Conservation (phyloP, 2,797 vertebrate genomes). For the Pogoniulus pusillus region DNA sequence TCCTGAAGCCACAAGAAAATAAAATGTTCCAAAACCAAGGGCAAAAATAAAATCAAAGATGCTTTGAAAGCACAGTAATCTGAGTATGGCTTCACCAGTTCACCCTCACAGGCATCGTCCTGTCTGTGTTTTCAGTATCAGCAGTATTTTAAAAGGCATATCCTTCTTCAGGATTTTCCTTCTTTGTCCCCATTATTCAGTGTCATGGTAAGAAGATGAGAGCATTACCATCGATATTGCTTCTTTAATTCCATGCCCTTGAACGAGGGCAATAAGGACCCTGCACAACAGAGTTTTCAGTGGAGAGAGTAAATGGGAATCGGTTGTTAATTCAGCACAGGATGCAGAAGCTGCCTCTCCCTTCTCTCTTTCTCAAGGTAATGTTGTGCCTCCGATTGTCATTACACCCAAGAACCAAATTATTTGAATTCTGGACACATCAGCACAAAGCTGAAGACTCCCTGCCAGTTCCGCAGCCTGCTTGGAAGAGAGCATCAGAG, state of each 20-base stretch:
- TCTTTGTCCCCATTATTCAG: constrained; percentile 71
- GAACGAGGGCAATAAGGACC: constrained; percentile 61
- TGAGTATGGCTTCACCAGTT: neutral
- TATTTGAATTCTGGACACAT: constrained; percentile 81
- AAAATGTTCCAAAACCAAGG: neutral
- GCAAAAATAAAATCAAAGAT: neutral
- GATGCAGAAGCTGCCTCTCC: constrained; percentile 58
- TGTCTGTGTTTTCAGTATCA: constrained; percentile 10
- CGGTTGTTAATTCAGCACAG: constrained; percentile 42
- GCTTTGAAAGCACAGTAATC: neutral
- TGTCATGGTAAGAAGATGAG: constrained; percentile 53
- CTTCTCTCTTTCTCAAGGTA: constrained; percentile 70
- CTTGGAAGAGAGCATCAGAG: constrained; percentile 69
- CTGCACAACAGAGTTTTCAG: constrained; percentile 52
- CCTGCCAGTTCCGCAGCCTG: constrained; percentile 74
- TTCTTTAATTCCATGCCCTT: constrained; percentile 77
- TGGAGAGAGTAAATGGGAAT: constrained; percentile 4
- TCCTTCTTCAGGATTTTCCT: constrained; percentile 55
- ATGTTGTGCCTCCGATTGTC: constrained; percentile 66
- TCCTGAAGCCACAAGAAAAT: neutral
- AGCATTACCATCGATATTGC: constrained; percentile 59
- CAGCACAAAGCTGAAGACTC: constrained; percentile 71
- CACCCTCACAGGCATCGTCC: neutral
- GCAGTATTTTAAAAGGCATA: constrained; percentile 45
- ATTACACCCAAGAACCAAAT: constrained; percentile 70